Evolutionary conservation across 2,888 invertebrate genomes (phyloP), one percentile per base, ranked within the genome.

Genomic region (Catocala fraxini): DNA sequence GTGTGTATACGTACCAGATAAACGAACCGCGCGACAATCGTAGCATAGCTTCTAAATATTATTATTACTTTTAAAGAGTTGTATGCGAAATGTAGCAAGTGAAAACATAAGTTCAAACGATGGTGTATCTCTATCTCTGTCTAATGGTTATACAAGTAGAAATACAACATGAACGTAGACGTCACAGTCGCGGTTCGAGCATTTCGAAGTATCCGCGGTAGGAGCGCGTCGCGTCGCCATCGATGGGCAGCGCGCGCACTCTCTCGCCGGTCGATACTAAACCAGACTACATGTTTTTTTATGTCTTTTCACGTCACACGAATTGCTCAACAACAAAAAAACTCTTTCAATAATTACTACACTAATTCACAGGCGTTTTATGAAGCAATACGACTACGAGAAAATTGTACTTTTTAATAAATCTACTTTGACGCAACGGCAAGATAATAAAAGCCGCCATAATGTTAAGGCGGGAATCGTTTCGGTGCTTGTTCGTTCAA

Each of bases 241-340:
- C 77, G 70, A 55, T 66, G 70, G 77, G 87, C 83, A 83, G 88
- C 93, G 93, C 93, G 93, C 93, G 93, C 91, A 86, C 82, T 67
- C 76, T 75, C 72, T 68, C 77, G 84, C 88, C 89, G 93, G 92
- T 93, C 93, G 93, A 94, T 93, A 93, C 83, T 79, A 85, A 88
- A 87, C 90, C 91, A 93, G 91, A 92, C 93, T 92, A 89, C 85
- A 91, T 90, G 88, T 92, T 93, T 93, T 25, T 93, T 93, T 92
- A 93, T 92, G 91, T 90, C 90, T 85, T 90, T 89, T 90, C 87
- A 86, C 88, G 87, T 89, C 87, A 90, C 87, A 90, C 85, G 83
- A 89, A 89, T 89, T 89, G 86, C 86, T 88, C 85, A 87, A 89
- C 89, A 88, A 91, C n/a, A 73, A 89, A 87, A 39, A 39, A 9